Evolutionary conservation across 2,888 invertebrate species (phyloP).

Genomic region (Drosophila melanosoma): DNA sequence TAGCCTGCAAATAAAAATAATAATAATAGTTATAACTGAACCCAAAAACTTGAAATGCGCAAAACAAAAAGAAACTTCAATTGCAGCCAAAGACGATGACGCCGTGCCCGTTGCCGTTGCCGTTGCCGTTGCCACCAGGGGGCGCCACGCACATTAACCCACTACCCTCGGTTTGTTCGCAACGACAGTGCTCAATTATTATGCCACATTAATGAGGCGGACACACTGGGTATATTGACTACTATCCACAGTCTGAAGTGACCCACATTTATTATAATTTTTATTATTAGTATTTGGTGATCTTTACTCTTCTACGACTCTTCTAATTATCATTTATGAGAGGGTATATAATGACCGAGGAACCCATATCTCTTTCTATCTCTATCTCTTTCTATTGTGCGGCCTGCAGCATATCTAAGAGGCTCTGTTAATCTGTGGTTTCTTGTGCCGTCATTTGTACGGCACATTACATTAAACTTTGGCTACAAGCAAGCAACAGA

Average conservation of each 20-base stretch:
- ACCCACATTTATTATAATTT: neutral
- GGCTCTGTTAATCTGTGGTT: conserved; percentile 32
- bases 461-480: conserved; percentile 64
- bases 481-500: conserved; percentile 48
- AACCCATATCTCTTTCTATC: neutral
- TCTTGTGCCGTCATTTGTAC: conserved; percentile 54
- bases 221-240: conserved; percentile 14
- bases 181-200: conserved; percentile 48
- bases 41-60: conserved; percentile 48
- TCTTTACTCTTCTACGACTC: neutral
- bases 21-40: conserved; percentile 49
- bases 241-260: neutral
- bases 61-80: conserved; percentile 47
- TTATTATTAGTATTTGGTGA: neutral
- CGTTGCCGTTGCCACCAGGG: conserved; percentile 23
- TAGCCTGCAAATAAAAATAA: conserved; percentile 56
- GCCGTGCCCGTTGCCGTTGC: conserved; percentile 20
- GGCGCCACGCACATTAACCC: conserved; percentile 67
- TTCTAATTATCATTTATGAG: neutral
- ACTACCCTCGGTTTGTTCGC: conserved; percentile 62
- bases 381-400: neutral
- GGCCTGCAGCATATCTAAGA: conserved; percentile 7
- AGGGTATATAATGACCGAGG: conserved; percentile 3
- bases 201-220: conserved; percentile 30
- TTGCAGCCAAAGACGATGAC: conserved; percentile 40